These are phyloP conservation scores for Pyrocoelia pectoralis DNA, from an alignment of 2,888 invertebrate species.

Conservation along the genomic window DNA sequence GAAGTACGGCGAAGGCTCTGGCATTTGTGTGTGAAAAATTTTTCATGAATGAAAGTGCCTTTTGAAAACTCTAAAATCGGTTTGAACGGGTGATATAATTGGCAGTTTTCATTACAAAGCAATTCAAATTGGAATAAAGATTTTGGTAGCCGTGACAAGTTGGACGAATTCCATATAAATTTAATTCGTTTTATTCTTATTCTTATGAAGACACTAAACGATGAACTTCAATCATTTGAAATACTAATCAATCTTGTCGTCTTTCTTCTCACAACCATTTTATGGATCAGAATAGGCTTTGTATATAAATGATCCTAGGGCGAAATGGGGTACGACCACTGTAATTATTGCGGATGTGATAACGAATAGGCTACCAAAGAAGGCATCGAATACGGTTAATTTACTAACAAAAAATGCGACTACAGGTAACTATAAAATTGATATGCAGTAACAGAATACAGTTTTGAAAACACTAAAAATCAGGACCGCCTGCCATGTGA, in stretches of 20 bases:
- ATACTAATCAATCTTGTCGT: conserved; percentile 51
- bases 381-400: conserved; percentile 74
- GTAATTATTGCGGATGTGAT: conserved; percentile 82
- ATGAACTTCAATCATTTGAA: background rate
- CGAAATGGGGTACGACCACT: conserved; percentile 77
- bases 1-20: too few relatives aligned
- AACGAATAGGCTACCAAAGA: too few relatives aligned
- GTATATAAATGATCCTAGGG: conserved; percentile 80
- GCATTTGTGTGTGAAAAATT: too few relatives aligned
- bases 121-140: too few relatives aligned
- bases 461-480: conserved; percentile 77
- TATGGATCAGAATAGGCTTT: conserved; percentile 73
- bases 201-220: too few relatives aligned
- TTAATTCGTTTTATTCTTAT: too few relatives aligned
- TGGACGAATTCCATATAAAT: too few relatives aligned
- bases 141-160: too few relatives aligned
- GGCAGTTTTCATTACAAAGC: too few relatives aligned
- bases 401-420: conserved; percentile 77
- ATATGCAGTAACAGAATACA: conserved; percentile 77
- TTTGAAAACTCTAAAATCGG: too few relatives aligned
- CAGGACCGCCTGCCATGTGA: conserved; percentile 65
- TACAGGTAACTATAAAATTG: conserved; percentile 80
- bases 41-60: too few relatives aligned
- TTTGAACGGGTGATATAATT: too few relatives aligned
- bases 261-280: conserved; percentile 51